Evolutionary conservation across 92 coral and sea anemone species (phyloP).

Genomic region (Blastomussa wellsi): DNA sequence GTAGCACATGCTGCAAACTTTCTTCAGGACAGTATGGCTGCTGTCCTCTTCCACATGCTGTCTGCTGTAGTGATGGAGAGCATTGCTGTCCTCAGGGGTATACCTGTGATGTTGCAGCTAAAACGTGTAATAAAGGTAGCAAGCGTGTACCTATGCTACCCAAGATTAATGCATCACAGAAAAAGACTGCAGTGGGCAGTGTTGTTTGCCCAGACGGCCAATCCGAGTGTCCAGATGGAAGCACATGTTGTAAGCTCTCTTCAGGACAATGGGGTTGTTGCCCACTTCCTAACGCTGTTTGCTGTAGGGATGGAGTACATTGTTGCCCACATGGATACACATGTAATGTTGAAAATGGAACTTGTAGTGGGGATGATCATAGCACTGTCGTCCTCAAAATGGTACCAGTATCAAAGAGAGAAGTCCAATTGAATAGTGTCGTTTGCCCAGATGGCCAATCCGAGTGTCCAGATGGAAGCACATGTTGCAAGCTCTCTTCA

Average conservation of each 20-base stretch:
- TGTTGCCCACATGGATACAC: constrained; percentile 75
- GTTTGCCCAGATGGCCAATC: constrained; percentile 52
- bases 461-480: constrained; percentile 37
- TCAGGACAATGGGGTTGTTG: constrained; percentile 79
- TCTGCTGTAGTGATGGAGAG: constrained; percentile 51
- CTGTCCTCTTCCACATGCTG: constrained; percentile 69
- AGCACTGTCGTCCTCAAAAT: neutral
- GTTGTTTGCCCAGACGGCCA: neutral
- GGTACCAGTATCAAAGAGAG: neutral
- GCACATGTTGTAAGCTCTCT: constrained; percentile 68
- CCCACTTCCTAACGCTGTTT: constrained; percentile 77
- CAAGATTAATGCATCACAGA: constrained; percentile 7
- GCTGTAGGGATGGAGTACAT: constrained; percentile 66
- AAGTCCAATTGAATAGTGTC: neutral
- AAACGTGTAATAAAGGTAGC: constrained; percentile 44
- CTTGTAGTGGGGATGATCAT: constrained; percentile 29
- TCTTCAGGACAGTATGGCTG: constrained; percentile 60
- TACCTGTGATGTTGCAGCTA: constrained; percentile 50
- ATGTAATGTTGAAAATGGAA: constrained; percentile 48
- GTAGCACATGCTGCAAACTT: constrained; percentile 68
- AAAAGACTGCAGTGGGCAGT: neutral
- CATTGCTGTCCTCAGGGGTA: constrained; percentile 78
- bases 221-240: constrained; percentile 34
- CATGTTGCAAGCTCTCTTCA: constrained; percentile 66
- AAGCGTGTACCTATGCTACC: neutral